A percentile compares a stretch with the other conserved stretches of the same genome.
phyloP scores from a whole-genome alignment of 1,140 invertebrate genomes.

The Samia ricini region DNA sequence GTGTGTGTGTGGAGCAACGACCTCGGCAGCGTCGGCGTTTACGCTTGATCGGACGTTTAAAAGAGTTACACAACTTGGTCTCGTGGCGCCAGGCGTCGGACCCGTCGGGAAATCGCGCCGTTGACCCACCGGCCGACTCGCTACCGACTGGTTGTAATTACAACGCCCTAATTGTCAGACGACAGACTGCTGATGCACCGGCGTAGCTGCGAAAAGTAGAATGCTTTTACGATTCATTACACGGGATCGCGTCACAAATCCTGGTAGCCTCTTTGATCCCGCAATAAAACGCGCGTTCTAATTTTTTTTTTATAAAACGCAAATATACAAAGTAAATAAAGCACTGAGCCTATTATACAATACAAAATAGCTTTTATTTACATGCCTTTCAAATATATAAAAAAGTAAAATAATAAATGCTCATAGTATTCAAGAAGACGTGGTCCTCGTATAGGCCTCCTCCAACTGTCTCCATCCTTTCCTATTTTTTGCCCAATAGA shows the following conservation, averaged over 20 bases:
- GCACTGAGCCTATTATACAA: no score
- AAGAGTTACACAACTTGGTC: slow-evolving; percentile 59
- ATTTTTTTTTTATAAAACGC: no score
- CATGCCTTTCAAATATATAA: no score
- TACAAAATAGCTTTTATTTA: no score
- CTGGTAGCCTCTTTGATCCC: no score
- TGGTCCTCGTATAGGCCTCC: no score
- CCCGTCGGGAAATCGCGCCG: slow-evolving; percentile 62
- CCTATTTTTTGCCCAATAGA: no score
- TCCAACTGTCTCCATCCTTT: no score
- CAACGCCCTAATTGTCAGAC: slow-evolving; percentile 63
- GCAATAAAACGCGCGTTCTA: no score
- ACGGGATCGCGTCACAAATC: background rate
- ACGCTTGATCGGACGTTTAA: slow-evolving; percentile 47
- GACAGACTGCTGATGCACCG: slow-evolving; percentile 48
- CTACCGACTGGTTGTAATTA: slow-evolving; percentile 57
- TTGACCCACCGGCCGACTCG: slow-evolving; percentile 63
- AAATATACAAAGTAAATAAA: no score
- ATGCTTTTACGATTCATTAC: slow-evolving; percentile 59
- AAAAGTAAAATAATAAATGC: no score
- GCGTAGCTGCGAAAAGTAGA: slow-evolving; percentile 28
- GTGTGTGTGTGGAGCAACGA: slow-evolving; percentile 59
- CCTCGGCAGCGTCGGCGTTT: slow-evolving; percentile 49
- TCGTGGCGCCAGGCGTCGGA: slow-evolving; percentile 61
- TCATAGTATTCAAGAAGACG: no score